Base-by-base conservation (phyloP, 2,113 vertebrate species). In the Polypterus bichir region DNA sequence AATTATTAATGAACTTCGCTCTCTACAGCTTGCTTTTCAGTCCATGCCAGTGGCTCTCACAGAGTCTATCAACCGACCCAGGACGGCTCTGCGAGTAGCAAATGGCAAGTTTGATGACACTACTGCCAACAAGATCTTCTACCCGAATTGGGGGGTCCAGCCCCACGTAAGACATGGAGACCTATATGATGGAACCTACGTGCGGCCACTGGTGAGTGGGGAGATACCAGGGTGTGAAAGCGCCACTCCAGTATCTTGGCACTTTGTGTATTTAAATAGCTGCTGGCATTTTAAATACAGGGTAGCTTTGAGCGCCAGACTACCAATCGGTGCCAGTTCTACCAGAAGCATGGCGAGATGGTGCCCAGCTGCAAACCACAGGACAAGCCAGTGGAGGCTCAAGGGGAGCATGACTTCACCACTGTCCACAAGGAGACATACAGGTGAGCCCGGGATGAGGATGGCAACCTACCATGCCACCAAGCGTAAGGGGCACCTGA, bases 41-140 rank as follows among this genome's bases (percentile, higher is more conserved):
- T 60, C 60, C 61, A 59, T 64, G 51, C 57, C 66, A 3, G 56
- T 66, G 44, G n/a, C 6, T 11, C 7, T 5, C 11, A 47, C 5
- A 4, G 62, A 63, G 48, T 61, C 66, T 5, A 8, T n/a, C 4
- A 49, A 68, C 27, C 48, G 27, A 2, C 65, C 11, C n/a, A 49
- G 44, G 8, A 62, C 70, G 4, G 68, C 53, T 10, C 54, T 65
- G 9, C 57, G 56, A 27, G 11, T 55, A 48, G 51, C 63, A 9
- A 61, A 68, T 62, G 62, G 27, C 47, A 73, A 55, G 48, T 68
- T 76, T 62, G 66, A 66, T 56, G 46, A 51, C 0, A 44, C 67
- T 65, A 70, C 65, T 5, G 62, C 54, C n/a, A 71, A 67, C 59
- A 76, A 58, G 64, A 51, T 46, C 5, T 70, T 69, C 57, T 71